Base-by-base conservation (phyloP, 1,140 invertebrate species). In the Drosophila ananassae region DNA sequence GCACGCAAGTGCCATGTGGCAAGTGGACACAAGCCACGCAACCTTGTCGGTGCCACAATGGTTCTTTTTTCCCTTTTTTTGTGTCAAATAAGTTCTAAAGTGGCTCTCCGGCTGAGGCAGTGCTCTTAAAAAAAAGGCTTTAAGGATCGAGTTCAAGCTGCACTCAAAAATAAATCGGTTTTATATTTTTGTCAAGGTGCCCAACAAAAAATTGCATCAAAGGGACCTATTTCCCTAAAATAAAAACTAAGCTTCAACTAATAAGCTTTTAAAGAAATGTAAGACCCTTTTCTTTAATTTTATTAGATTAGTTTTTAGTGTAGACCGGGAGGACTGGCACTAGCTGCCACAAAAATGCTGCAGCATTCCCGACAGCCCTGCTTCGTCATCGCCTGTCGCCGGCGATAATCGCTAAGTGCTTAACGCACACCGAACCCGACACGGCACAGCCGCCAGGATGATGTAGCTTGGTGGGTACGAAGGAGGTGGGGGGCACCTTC, bases 331-430 rank as follows among this genome's bases (percentile, higher is more conserved):
- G 37, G 17, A n/a, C 44, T 34, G 34, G 39, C 54, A 44, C 57
- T 22, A 44, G 61, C 25, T 12, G 25, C 66, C 47, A 46, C 66
- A 52, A 72, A 67, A 69, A 66, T 79, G 61, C 62, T 64, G 64
- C 71, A 21, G 47, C 59, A 67, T 67, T 61, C 44, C 78, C 69
- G 60, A 60, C 66, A 73, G 21, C 61, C 48, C n/a, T 54, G 72
- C 81, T 48, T 50, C 59, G 58, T 76, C 83, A 89, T 89, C 56
- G 82, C 72, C 82, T 84, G 83, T 87, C 73, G 59, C 64, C 48
- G 55, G 48, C 56, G 73, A 87, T 79, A 80, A 69, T 77, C 66
- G 75, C 72, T 77, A 89, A 80, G 73, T 77, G 77, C 79, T 77
- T 62, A 78, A 77, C 73, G 58, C 52, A 66, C 68, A 51, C 56